Base-by-base conservation (phyloP, 1,140 invertebrate genomes). In the Delia radicum region DNA sequence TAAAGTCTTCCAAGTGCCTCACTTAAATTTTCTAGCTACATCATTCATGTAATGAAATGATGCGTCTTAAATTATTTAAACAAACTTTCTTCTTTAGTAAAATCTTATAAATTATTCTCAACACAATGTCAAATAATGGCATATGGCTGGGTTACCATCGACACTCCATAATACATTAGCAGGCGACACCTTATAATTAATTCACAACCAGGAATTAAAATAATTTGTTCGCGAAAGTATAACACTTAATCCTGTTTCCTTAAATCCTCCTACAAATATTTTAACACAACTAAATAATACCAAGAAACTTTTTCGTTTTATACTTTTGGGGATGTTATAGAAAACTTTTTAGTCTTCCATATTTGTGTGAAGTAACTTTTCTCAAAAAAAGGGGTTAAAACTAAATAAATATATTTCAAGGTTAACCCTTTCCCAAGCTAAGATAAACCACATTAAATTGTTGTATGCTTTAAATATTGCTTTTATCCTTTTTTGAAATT, bases 141-240 rank as follows among this genome's bases (percentile, higher is more conserved):
- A 69, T 69, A 37, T 69, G 31, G 62, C 29, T 69, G 29, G 65
- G 65, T 33, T 69, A 33, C 29, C 65, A 65, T 13, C 62, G n/a
- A 33, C 65, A 69, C 65, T 69, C 65, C 65, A 33, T 69, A 69
- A 69, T 69, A 37, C 10, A 69, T 69, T 69, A 69, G 31, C 29
- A 69, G 21, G 65, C 65, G 29, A 69, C 65, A 69, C 65, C 65
- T 69, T 24, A 69, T 69, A 69, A 69, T 69, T 69, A 69, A 69
- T 69, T 69, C 65, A 69, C 65, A 69, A 69, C 65, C 65, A 69
- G 65, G 65, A 69, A 69, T 69, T 69, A 37, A 69, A 69, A 69
- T 69, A 69, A 69, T 69, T 69, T 69, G 31, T 33, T 33, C 15
- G 29, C 18, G 29, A 33, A 69, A 69, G 65, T 7, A n/a, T 24